Evolutionary conservation across 2,797 vertebrate species (phyloP).

Genomic region (Enteromius argenteus): DNA sequence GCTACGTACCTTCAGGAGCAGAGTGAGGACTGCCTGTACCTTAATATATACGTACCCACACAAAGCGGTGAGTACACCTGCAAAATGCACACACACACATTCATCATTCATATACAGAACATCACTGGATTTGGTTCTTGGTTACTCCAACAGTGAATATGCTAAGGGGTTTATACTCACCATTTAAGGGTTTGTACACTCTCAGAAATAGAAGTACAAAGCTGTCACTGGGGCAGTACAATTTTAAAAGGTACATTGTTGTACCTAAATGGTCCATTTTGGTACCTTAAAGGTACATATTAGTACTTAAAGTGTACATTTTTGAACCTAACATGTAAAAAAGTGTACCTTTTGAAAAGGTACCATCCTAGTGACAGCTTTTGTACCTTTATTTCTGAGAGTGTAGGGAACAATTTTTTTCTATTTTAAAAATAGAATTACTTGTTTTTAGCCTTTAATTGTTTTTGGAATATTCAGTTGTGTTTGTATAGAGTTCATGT

Average conservation of each 20-base stretch:
- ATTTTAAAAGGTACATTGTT: no score
- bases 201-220: no score
- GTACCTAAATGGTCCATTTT: no score
- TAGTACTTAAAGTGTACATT: no score
- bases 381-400: no score
- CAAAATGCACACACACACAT: not conserved
- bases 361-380: no score
- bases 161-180: not conserved
- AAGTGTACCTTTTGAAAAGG: no score
- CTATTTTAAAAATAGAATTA: not conserved
- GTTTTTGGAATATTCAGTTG: not conserved
- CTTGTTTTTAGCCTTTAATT: not conserved
- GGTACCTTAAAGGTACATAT: no score
- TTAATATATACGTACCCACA: conserved; percentile 91
- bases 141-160: not conserved
- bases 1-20: conserved; percentile 92
- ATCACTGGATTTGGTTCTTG: not conserved
- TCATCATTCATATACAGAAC: not conserved
- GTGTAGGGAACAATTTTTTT: not conserved
- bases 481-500: not conserved
- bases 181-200: not conserved
- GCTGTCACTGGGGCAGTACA: no score
- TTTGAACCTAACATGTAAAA: no score
- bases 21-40: conserved; percentile 92
- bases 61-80: conserved; percentile 85